Evolutionary conservation across 2,888 invertebrate genomes (phyloP), one percentile per base, ranked within the genome.

Genomic region (Neoscelio sp.): DNA sequence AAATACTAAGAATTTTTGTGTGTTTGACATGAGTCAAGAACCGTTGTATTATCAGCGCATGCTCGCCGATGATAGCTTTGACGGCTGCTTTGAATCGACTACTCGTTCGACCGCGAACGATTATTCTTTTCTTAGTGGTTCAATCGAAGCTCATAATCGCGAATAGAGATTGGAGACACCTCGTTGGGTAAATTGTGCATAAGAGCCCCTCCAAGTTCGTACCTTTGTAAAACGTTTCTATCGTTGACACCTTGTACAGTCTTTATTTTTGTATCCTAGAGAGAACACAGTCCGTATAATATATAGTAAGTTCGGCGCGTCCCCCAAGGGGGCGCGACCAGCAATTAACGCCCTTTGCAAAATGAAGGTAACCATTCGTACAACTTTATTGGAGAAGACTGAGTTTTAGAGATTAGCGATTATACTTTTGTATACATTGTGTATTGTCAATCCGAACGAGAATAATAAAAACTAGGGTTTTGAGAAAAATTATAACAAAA

Each of bases 181-280:
- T n/a, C n/a, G n/a, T n/a, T n/a, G n/a, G n/a, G n/a, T n/a, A n/a
- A n/a, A n/a, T n/a, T n/a, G n/a, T n/a, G n/a, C n/a, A n/a, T n/a
- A n/a, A n/a, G n/a, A n/a, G n/a, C n/a, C n/a, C n/a, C n/a, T n/a
- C n/a, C n/a, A n/a, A 77, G 76, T 82, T 81, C 75, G 81, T 79
- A 83, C 77, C 83, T 87, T 85, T 85, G 82, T 86, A 85, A n/a
- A 82, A 71, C 76, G 74, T 82, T 85, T 85, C 74, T 83, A 83
- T 83, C 83, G 86, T 87, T 83, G 81, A 84, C 3, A 78, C 75
- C 81, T 84, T 80, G 82, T 81, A 85, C 84, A 84, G 81, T 80
- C 84, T 87, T 89, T 88, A 88, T 88, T 89, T 88, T 89, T 88
- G 76, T 88, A 89, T 81, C 83, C 74, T 77, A 82, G 64, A 56